Evolutionary conservation across 2,797 vertebrate species (phyloP).

Genomic region (Arnoldichthys spilopterus): DNA sequence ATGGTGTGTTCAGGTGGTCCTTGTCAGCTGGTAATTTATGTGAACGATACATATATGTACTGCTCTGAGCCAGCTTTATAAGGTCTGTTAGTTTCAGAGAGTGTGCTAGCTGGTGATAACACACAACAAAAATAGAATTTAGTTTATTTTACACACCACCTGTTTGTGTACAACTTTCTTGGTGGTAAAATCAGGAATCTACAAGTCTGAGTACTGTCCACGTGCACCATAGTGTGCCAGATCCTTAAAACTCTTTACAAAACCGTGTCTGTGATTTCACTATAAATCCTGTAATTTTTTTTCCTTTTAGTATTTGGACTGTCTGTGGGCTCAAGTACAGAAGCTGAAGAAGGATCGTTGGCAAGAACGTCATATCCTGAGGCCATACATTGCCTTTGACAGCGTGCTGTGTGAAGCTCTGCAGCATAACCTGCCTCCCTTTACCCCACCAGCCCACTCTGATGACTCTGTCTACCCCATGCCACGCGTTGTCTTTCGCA

Average conservation of each 20-base stretch:
- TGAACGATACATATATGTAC: neutral
- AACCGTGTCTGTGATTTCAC: neutral
- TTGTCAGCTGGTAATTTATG: neutral
- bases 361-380: conserved; percentile 95
- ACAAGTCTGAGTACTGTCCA: neutral
- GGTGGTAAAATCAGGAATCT: neutral
- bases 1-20: neutral
- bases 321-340: conserved; percentile 97
- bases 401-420: conserved; percentile 96
- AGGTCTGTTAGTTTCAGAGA: neutral
- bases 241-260: too few relatives aligned
- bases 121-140: neutral
- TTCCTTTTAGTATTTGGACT: conserved; percentile 90
- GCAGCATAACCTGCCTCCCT: conserved; percentile 97
- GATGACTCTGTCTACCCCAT: conserved; percentile 90
- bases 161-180: neutral
- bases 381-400: conserved; percentile 97
- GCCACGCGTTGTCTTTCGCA: conserved; percentile 93
- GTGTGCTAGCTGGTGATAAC: neutral
- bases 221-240: neutral
- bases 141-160: too few relatives aligned
- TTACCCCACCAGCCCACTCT: conserved; percentile 94
- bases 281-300: conserved; percentile 43
- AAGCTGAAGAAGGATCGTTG: conserved; percentile 97
- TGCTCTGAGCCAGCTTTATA: neutral